Percentiles rank a stretch among this genome's conserved stretches.
Conservation (phyloP, 2,113 vertebrate genomes). For the Gracilinanus agilis region DNA sequence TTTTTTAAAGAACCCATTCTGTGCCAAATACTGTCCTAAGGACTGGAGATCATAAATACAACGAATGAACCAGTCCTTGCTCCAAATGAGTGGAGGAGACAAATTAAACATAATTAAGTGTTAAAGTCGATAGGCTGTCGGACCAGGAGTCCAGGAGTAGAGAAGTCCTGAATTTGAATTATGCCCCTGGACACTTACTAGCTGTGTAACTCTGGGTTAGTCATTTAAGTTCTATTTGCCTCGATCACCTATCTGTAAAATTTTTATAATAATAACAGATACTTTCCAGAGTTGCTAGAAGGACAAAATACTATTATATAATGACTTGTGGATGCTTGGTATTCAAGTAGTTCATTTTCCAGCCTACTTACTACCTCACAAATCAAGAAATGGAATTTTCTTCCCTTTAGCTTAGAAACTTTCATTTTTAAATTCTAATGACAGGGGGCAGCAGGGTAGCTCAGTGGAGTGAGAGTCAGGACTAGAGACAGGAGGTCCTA, state of each 20-base stretch:
- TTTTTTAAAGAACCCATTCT: not conserved
- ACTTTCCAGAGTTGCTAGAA: not conserved
- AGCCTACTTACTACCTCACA: not conserved
- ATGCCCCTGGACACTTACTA: not conserved
- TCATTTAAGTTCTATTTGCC: not conserved
- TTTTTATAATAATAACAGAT: not conserved
- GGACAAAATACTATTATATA: not conserved
- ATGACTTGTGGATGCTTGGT: not conserved
- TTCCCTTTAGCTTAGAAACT: not conserved
- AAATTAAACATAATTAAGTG: not conserved
- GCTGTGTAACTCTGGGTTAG: not conserved
- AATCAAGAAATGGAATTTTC: not conserved
- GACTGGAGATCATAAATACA: not conserved
- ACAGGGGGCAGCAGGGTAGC: too few relatives aligned
- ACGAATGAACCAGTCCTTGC: not conserved
- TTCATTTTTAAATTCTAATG: not conserved
- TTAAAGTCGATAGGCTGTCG: not conserved
- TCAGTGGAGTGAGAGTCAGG: too few relatives aligned
- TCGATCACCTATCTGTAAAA: not conserved
- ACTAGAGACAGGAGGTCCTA: too few relatives aligned
- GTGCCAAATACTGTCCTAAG: not conserved
- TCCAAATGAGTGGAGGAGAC: not conserved
- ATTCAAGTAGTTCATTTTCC: not conserved
- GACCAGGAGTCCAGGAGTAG: not conserved
- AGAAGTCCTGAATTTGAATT: not conserved